A percentile compares a stretch with the other conserved stretches of the same genome.
phyloP scores from a whole-genome alignment of 2,113 vertebrate species.

The Salvelinus sp. region DNA sequence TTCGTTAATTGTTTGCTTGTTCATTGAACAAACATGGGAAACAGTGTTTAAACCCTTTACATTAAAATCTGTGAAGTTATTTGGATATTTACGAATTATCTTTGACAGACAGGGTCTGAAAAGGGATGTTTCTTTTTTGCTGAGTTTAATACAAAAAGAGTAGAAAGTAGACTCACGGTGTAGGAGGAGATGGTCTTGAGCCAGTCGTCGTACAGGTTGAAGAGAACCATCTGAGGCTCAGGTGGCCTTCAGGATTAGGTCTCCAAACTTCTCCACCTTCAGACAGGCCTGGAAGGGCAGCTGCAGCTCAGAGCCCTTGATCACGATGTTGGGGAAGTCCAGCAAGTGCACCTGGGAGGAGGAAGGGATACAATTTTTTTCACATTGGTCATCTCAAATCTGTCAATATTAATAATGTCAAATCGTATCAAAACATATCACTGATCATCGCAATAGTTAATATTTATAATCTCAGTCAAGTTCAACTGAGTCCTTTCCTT shows the following conservation, averaged over 20 bases:
- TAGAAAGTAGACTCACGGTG: conserved; percentile 77
- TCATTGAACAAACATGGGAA: no score
- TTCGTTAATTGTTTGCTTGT: no score
- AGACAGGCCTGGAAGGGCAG: conserved; percentile 98
- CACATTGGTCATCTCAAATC: no score
- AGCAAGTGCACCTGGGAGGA: conserved; percentile 90
- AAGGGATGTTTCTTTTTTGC: no score
- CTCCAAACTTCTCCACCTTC: conserved; percentile 99
- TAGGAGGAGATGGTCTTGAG: conserved; percentile 99
- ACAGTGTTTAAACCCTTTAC: conserved; percentile 84
- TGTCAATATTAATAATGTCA: no score
- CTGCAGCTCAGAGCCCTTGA: conserved; percentile 97
- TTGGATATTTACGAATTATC: no score
- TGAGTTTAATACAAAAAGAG: neutral
- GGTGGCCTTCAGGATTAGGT: conserved; percentile 96
- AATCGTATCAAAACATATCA: no score
- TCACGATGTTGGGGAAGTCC: conserved; percentile 99
- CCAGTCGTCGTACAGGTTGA: conserved; percentile 99
- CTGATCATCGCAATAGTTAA: no score
- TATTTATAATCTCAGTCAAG: no score
- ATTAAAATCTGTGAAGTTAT: no score
- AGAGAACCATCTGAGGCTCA: conserved; percentile 99
- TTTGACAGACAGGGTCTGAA: no score
- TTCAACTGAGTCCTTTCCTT: no score
- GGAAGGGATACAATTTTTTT: neutral